These are phyloP conservation scores for Porites rus DNA, from an alignment of 92 coral and sea anemone genomes.

Conservation along the genomic window DNA sequence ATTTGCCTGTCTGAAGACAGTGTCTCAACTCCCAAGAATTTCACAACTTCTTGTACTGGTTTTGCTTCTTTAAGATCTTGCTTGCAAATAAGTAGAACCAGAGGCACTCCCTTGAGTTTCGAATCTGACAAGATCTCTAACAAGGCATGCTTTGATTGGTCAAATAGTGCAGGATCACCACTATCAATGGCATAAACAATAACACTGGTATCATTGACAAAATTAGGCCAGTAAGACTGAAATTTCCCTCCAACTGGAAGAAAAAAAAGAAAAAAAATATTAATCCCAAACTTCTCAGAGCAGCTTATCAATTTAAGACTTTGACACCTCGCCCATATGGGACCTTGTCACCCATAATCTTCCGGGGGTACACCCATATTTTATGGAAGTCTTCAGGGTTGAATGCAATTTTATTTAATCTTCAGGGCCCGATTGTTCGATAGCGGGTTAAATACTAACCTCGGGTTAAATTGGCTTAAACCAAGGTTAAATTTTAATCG, in stretches of 20 bases:
- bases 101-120: conserved; percentile 79
- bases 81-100: conserved; percentile 80
- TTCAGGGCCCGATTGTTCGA: no score
- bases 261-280: conserved; percentile 10
- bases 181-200: conserved; percentile 87
- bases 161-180: conserved; percentile 69
- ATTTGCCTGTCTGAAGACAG: conserved; percentile 48
- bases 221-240: conserved; percentile 91
- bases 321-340: no score
- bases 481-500: no score
- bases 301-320: neutral
- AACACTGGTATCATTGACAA: conserved; percentile 71
- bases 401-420: no score
- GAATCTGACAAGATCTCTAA: conserved; percentile 64
- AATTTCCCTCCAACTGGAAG: conserved; percentile 90
- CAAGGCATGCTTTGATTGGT: conserved; percentile 78
- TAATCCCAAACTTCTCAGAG: neutral
- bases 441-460: no score
- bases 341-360: no score
- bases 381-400: no score
- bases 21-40: conserved; percentile 58
- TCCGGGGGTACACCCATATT: no score
- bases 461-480: no score
- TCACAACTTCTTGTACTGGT: conserved; percentile 57
- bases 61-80: conserved; percentile 78